A percentile compares a stretch with the other conserved stretches of the same genome.
Conservation (phyloP, 2,797 vertebrate species). For the Leuciscus waleckii region DNA sequence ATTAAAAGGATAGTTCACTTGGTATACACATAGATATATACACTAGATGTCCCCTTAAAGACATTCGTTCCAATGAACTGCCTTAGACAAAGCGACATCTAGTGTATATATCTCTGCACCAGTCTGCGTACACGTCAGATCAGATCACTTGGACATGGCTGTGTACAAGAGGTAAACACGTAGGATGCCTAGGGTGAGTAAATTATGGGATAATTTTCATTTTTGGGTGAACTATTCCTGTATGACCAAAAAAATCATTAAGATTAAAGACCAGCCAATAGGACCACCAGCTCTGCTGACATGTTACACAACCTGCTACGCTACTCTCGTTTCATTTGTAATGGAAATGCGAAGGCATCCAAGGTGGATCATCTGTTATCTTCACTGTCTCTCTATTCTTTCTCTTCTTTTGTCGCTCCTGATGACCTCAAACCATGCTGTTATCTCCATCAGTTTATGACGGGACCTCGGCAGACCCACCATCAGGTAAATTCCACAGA, state of each 20-base stretch:
- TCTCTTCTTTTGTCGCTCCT: conserved; percentile 75
- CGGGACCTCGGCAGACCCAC: conserved; percentile 97
- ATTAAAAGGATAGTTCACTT: too few species aligned
- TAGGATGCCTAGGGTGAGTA: neutral
- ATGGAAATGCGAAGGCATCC: conserved; percentile 24
- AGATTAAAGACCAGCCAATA: conserved; percentile 34
- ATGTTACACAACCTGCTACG: conserved; percentile 24
- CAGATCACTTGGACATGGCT: too few species aligned
- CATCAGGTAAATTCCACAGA: conserved; percentile 88
- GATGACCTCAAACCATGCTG: conserved; percentile 73
- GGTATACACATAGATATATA: too few species aligned
- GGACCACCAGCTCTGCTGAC: conserved; percentile 25
- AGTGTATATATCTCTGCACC: too few species aligned
- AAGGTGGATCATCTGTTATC: conserved; percentile 68
- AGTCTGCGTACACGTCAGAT: too few species aligned
- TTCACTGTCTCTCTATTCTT: conserved; percentile 53
- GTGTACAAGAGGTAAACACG: too few species aligned
- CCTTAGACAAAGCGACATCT: too few species aligned
- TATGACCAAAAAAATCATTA: conserved; percentile 41
- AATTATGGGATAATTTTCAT: neutral
- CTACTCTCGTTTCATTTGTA: conserved; percentile 11
- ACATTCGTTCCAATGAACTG: too few species aligned
- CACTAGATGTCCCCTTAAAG: too few species aligned
- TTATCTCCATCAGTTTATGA: conserved; percentile 89
- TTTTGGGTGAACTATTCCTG: neutral